A percentile compares a stretch with the other conserved stretches of the same genome.
Conservation (phyloP, 1,140 invertebrate species). For the Phocides pigmalion region DNA sequence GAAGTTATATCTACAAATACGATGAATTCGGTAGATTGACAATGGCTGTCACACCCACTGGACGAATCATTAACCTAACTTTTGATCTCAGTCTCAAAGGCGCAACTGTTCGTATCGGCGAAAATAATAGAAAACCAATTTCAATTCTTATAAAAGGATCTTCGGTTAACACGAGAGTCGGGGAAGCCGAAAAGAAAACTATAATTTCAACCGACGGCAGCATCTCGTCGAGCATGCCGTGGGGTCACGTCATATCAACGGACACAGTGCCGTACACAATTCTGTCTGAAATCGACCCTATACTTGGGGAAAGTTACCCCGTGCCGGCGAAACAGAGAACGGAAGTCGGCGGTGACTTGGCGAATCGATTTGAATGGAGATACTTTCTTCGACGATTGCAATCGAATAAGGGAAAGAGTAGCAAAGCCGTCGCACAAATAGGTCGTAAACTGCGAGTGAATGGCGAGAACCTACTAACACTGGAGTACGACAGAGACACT, state of each 20-base stretch:
- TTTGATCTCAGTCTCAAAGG: conserved; percentile 95
- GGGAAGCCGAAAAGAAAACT: conserved; percentile 92
- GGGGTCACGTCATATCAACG: conserved; percentile 92
- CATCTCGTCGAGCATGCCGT: conserved; percentile 91
- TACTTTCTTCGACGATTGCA: conserved; percentile 92
- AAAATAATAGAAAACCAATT: conserved; percentile 92
- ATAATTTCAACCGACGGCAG: conserved; percentile 92
- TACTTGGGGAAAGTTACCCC: conserved; percentile 94
- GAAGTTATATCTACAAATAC: conserved; percentile 97
- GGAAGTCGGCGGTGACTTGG: conserved; percentile 94
- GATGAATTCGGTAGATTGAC: conserved; percentile 96
- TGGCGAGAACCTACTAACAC: conserved; percentile 94
- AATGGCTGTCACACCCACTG: conserved; percentile 95
- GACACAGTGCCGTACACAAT: conserved; percentile 94
- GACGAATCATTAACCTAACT: conserved; percentile 92
- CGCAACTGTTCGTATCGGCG: conserved; percentile 92
- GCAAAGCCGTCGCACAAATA: conserved; percentile 90
- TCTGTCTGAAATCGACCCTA: conserved; percentile 91
- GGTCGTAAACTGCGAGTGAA: conserved; percentile 94
- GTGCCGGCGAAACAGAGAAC: conserved; percentile 95
- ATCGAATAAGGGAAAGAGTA: conserved; percentile 85
- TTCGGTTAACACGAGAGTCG: conserved; percentile 91
- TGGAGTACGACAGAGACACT: conserved; percentile 96
- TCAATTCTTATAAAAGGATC: conserved; percentile 95
- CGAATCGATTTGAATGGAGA: conserved; percentile 97